Evolutionary conservation across 2,113 vertebrate genomes (phyloP).

Genomic region (Hirundichthys speculiger): DNA sequence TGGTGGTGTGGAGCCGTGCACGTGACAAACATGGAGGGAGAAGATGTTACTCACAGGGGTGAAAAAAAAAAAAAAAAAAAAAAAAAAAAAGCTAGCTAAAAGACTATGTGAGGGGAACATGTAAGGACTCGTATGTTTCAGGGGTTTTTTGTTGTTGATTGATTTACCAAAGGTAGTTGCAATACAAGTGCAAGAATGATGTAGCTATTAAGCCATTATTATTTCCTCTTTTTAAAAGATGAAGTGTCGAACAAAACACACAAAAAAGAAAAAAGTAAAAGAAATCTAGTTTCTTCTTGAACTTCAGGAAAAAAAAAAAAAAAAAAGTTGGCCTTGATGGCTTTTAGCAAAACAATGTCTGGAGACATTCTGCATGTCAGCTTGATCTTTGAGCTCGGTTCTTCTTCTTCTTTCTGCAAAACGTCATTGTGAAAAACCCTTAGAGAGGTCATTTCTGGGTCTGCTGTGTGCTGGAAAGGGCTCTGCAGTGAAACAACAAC

Average conservation of each 20-base stretch:
- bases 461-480: slow-evolving; percentile 78
- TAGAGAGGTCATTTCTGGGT: slow-evolving; percentile 57
- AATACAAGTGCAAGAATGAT: slow-evolving; percentile 75
- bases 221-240: slow-evolving; percentile 73
- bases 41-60: slow-evolving; percentile 38
- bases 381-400: slow-evolving; percentile 79
- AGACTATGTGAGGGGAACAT: slow-evolving; percentile 60
- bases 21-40: slow-evolving; percentile 75
- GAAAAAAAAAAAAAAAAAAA: no score
- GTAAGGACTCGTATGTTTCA: slow-evolving; percentile 67
- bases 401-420: slow-evolving; percentile 69
- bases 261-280: slow-evolving; percentile 41
- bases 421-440: slow-evolving; percentile 65
- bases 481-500: slow-evolving; percentile 70
- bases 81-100: slow-evolving; percentile 20
- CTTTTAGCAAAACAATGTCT: slow-evolving; percentile 74
- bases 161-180: slow-evolving; percentile 81
- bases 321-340: slow-evolving; percentile 54
- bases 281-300: slow-evolving; percentile 60
- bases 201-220: slow-evolving; percentile 74
- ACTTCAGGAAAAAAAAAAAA: slow-evolving; percentile 67
- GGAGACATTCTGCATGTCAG: slow-evolving; percentile 83
- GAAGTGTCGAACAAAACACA: slow-evolving; percentile 56
- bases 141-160: slow-evolving; percentile 73
- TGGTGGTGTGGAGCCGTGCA: slow-evolving; percentile 77